Evolutionary conservation across 2,888 invertebrate species (phyloP), one percentile per base, ranked within the genome.

Genomic region (Drosophila meridiana): DNA sequence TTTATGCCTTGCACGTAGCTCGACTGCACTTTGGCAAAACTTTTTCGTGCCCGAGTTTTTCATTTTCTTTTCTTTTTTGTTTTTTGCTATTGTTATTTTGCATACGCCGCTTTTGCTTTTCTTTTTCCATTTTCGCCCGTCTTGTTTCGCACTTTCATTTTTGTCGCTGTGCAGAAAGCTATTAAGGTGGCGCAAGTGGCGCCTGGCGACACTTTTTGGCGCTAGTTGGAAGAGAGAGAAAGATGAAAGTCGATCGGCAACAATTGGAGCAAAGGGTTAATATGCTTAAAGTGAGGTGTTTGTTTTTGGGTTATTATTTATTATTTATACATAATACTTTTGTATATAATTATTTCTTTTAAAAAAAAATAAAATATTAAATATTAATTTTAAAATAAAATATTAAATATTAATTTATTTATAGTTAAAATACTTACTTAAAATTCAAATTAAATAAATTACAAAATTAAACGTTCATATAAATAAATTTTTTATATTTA

Each of bases 1-100:
- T 74, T 69, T 73, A 74, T 82, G 70, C 78, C 69, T 63, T 57
- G 73, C 83, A 83, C 88, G 80, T 87, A 73, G 62, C 40, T 59
- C 55, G 52, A 63, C 68, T 83, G 73, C 78, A 86, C 64, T 70
- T 73, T 45, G 66, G 48, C 36, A 32, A 32, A 62, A 76, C 55
- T 76, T 70, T 74, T 73, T 55, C 47, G 60, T 61, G 43, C 59
- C 56, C 60, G 63, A 60, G 62, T 50, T 60, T 11, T 4, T 42
- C 26, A n/a, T 43, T 43, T 64, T 61, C n/a, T 20, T 36, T 3
- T 36, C 5, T 4, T 40, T 4, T 13, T 38, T 38, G 4, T 45
- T 42, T 43, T 43, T 64, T 61, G 50, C 66, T 58, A 43, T 65
- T 68, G 38, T 80, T 73, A 52, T 30, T 86, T 79, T 75, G 50